Evolutionary conservation across 2,113 vertebrate species (phyloP).

Genomic region (Nerophis ophidion): DNA sequence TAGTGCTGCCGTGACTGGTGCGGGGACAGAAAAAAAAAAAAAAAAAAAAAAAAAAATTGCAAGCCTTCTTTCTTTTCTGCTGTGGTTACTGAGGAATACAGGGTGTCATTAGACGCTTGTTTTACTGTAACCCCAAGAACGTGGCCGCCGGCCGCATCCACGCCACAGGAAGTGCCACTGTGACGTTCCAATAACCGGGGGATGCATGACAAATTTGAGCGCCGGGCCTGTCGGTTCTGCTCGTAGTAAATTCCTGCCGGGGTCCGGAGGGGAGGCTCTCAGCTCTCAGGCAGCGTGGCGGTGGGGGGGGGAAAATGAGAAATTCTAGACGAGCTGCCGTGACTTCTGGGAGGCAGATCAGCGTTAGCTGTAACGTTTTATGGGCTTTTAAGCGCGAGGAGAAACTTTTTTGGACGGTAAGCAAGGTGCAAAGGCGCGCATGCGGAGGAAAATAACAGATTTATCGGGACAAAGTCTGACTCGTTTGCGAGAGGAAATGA

Average conservation of each 20-base stretch:
- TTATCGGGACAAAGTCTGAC: neutral
- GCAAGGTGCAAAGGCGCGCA: conserved; percentile 10
- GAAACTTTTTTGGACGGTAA: conserved; percentile 5
- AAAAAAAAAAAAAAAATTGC: no score
- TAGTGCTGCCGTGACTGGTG: conserved; percentile 58
- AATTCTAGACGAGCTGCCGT: conserved; percentile 33
- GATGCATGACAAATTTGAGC: conserved; percentile 59
- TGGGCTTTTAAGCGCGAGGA: conserved; percentile 10
- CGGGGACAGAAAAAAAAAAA: neutral
- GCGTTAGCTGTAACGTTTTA: conserved; percentile 15
- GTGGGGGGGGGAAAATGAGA: conserved; percentile 35
- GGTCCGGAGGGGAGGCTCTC: conserved; percentile 50
- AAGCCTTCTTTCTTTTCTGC: conserved; percentile 31
- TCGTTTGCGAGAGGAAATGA: neutral
- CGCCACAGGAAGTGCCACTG: conserved; percentile 54
- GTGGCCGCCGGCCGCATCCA: conserved; percentile 68
- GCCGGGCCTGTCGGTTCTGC: conserved; percentile 28
- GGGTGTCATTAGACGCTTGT: conserved; percentile 74
- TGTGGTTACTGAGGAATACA: conserved; percentile 54
- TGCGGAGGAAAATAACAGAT: conserved; percentile 15
- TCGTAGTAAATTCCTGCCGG: conserved; percentile 51
- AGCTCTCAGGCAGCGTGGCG: conserved; percentile 33
- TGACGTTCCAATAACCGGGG: conserved; percentile 59
- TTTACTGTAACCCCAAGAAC: conserved; percentile 74
- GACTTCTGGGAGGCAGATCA: conserved; percentile 40